Evolutionary conservation across 1,140 invertebrate genomes (phyloP).

Genomic region (Lepidurus arcticus): DNA sequence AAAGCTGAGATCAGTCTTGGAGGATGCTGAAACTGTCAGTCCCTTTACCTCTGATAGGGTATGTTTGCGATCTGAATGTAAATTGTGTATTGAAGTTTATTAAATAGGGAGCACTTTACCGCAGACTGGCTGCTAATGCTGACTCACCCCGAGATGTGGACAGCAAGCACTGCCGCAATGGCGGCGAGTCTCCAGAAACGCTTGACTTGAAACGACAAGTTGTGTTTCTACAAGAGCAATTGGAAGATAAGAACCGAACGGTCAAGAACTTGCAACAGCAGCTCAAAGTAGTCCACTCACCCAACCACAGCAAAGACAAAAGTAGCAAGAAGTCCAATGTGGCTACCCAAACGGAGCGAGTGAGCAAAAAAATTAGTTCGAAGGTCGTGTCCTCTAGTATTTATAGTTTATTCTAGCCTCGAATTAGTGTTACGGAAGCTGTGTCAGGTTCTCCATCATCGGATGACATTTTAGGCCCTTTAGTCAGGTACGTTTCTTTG

Average conservation of each 20-base stretch:
- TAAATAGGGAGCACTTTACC: not conserved
- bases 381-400: not conserved
- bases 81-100: not conserved
- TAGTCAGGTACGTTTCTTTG: not conserved
- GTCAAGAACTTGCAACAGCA: slow-evolving; percentile 11
- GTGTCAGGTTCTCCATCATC: not conserved
- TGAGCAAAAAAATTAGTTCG: not conserved
- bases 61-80: not conserved
- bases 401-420: not conserved
- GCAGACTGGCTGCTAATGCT: not conserved
- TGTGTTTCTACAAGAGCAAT: not conserved
- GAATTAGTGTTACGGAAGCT: not conserved
- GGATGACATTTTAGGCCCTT: not conserved
- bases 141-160: not conserved
- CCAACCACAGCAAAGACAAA: slow-evolving; percentile 10
- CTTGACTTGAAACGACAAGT: not conserved
- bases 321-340: slow-evolving; percentile 15
- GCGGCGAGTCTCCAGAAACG: not conserved
- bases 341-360: not conserved
- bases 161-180: not conserved
- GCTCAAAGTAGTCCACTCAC: not conserved
- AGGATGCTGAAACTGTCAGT: not conserved
- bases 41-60: not conserved
- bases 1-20: not conserved
- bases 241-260: not conserved